Evolutionary conservation across 2,113 vertebrate species (phyloP), one percentile per base, ranked within the genome.

Genomic region (Mirounga angustirostris): DNA sequence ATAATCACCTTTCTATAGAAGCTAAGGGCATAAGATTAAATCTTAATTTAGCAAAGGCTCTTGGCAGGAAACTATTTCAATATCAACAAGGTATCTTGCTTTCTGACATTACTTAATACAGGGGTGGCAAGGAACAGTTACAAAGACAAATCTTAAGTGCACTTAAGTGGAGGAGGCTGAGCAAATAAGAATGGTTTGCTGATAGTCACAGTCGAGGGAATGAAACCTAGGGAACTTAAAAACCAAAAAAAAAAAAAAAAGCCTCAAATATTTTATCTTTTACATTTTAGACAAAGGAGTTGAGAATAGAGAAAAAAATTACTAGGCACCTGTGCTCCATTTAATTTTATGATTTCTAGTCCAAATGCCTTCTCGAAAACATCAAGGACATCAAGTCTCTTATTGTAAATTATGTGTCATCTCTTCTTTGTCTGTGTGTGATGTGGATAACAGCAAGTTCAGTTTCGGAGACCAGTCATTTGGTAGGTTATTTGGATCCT

Each of bases 401-500:
- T 98, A 99, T 98, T 99, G 99, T 97, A 99, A 98, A 97, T 99
- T 99, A 99, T 99, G 99, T 98, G 99, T 99, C 99, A 99, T 99
- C 98, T 99, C 99, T 98, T 99, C 99, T 99, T 99, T 99, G 98
- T 99, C 99, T 97, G 99, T 99, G 99, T 99, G 95, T 99, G 99
- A 98, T 99, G 98, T 99, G 87, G 99, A 99, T 99, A 99, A 99
- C 87, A 99, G 98, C 10, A 99, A 99, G 99, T 99, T 99, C 98
- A 99, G 99, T 98, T 99, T 99, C 97, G 99, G 99, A 92, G 99
- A 99, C 99, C 99, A 99, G 99, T 99, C 99, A 98, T 99, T 99
- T 97, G 99, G 99, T 69, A 99, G 98, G 97, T 99, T 99, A 96
- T 99, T 99, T 98, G 99, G 99, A 98, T 99, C 99, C 98, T 99